Conservation (phyloP, 2,113 vertebrate species). For the Craseonycteris thonglongyai region DNA sequence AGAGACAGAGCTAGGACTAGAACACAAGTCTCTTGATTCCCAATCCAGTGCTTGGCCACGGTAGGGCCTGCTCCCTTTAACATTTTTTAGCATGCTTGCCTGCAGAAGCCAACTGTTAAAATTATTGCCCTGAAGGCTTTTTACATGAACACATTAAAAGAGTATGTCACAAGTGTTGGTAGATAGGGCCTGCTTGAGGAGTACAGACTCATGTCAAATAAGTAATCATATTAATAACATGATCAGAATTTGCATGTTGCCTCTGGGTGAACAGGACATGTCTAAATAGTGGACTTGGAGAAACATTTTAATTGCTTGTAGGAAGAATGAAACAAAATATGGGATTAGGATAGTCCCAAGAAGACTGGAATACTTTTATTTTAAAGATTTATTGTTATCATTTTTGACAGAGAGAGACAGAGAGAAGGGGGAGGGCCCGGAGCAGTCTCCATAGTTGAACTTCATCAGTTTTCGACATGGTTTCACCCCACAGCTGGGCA, state of each 20-base stretch:
- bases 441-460: no score
- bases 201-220: background rate
- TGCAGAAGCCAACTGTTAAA: background rate
- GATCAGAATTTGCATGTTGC: background rate
- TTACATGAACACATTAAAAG: background rate
- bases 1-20: background rate
- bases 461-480: no score
- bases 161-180: background rate
- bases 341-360: background rate
- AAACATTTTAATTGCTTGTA: background rate
- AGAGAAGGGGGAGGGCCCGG: no score
- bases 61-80: background rate
- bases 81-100: background rate
- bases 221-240: background rate
- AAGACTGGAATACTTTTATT: background rate
- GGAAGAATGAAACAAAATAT: background rate
- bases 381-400: no score
- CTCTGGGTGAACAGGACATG: background rate
- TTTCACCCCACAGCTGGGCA: no score
- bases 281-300: background rate
- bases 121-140: background rate
- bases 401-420: no score
- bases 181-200: background rate
- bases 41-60: background rate
- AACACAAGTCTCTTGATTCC: background rate